phyloP scores from a whole-genome alignment of 1,140 invertebrate genomes.

The Glomeris maerens region DNA sequence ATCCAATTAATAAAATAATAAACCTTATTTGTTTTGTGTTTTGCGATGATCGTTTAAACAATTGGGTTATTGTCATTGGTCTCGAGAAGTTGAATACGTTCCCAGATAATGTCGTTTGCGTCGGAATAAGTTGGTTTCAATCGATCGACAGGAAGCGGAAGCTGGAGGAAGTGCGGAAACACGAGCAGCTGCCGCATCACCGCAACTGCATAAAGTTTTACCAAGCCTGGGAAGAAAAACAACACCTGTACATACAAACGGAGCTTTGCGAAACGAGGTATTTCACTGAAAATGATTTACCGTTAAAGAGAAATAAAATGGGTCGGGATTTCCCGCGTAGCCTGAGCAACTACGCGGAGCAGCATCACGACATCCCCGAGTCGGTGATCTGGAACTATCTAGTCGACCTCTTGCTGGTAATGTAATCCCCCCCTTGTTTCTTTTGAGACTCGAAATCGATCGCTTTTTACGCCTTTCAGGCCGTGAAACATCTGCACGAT shows the following conservation, averaged over 20 bases:
- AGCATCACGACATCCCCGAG: conserved; percentile 37
- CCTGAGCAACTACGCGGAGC: conserved; percentile 30
- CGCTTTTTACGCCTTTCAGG: conserved; percentile 27
- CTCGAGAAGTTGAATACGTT: too few species aligned
- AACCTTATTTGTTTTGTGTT: too few species aligned
- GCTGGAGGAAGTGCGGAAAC: conserved; percentile 51
- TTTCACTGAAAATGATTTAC: conserved; percentile 6
- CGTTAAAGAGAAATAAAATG: conserved; percentile 7
- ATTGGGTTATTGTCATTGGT: too few species aligned
- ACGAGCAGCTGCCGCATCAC: conserved; percentile 50
- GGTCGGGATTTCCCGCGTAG: conserved; percentile 22
- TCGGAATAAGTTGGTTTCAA: too few species aligned
- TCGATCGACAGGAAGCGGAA: conserved; percentile 40
- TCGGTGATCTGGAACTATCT: conserved; percentile 37
- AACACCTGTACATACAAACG: conserved; percentile 53
- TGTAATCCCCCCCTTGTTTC: conserved; percentile 12
- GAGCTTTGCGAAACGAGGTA: conserved; percentile 48
- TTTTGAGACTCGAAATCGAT: conserved; percentile 9
- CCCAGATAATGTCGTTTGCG: too few species aligned
- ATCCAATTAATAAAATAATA: too few species aligned
- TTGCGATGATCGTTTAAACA: too few species aligned
- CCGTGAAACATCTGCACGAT: conserved; percentile 49
- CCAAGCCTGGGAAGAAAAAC: conserved; percentile 57
- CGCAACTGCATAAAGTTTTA: conserved; percentile 50
- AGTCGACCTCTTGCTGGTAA: conserved; percentile 37